Conservation (phyloP, 2,888 invertebrate genomes). For the Latrodectus hesperus region DNA sequence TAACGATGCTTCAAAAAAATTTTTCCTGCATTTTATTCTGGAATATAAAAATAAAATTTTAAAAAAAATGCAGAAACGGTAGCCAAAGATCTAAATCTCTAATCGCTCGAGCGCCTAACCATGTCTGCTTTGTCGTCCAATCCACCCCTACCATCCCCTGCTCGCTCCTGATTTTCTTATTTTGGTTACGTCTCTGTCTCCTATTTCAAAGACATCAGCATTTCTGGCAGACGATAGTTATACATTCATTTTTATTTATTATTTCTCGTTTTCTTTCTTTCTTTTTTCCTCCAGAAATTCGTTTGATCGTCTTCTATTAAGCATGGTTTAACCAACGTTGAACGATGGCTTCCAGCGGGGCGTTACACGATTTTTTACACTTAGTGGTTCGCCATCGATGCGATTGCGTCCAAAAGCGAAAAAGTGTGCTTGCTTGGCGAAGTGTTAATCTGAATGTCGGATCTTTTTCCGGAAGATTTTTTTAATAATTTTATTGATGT, state of each 20-base stretch:
- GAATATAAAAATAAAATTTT: not conserved
- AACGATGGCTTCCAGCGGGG: slow-evolving; percentile 11
- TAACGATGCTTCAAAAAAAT: not conserved
- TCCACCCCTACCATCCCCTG: not conserved
- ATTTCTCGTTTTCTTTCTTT: slow-evolving; percentile 5
- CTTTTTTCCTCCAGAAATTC: not conserved
- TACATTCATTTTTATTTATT: not conserved
- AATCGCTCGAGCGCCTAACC: slow-evolving; percentile 45
- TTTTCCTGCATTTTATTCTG: not conserved
- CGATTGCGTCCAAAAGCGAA: no score
- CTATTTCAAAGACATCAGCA: slow-evolving; percentile 50
- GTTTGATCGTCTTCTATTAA: slow-evolving; percentile 50
- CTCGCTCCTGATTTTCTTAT: slow-evolving; percentile 33
- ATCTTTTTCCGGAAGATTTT: no score
- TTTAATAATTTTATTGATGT: no score
- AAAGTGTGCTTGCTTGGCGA: slow-evolving; percentile 26
- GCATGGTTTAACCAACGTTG: slow-evolving; percentile 48
- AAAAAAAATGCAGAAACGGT: slow-evolving; percentile 20
- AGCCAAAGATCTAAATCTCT: slow-evolving; percentile 51
- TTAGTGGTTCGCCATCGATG: slow-evolving; percentile 29
- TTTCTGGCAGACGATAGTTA: slow-evolving; percentile 50
- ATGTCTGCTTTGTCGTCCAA: slow-evolving; percentile 11
- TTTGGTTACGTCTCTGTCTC: slow-evolving; percentile 49
- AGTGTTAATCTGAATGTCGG: slow-evolving; percentile 2
- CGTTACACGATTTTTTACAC: slow-evolving; percentile 35